Conservation (phyloP, 2,888 invertebrate genomes). For the Chrysolina oricalcia region DNA sequence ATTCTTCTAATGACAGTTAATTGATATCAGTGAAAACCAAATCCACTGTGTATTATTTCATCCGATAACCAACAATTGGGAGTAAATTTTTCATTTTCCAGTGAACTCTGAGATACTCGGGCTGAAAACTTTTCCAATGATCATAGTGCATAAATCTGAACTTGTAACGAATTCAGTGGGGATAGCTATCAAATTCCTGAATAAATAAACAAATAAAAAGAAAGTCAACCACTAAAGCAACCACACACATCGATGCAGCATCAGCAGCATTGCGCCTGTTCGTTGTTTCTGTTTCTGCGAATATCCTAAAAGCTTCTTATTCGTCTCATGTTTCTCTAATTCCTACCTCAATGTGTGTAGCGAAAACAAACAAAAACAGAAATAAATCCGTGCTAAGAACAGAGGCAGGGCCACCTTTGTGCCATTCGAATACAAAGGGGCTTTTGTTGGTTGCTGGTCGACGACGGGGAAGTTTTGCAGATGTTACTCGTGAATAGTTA, state of each 20-base stretch:
- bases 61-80: too few species aligned
- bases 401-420: conserved; percentile 42
- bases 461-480: conserved; percentile 41
- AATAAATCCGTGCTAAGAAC: conserved; percentile 40
- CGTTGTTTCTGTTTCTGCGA: conserved; percentile 28
- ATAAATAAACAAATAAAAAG: neutral
- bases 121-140: too few species aligned
- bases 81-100: too few species aligned
- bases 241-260: conserved; percentile 7
- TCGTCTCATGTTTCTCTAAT: conserved; percentile 35
- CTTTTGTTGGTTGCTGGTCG: conserved; percentile 42
- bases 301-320: conserved; percentile 39
- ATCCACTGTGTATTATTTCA: too few species aligned
- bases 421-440: conserved; percentile 38
- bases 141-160: too few species aligned
- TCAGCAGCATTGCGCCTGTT: conserved; percentile 3
- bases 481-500: conserved; percentile 37
- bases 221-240: neutral
- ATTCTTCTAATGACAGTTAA: too few species aligned
- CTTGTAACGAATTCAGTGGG: too few species aligned
- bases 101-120: too few species aligned
- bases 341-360: conserved; percentile 40
- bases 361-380: conserved; percentile 41
- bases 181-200: neutral
- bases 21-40: too few species aligned